Evolutionary conservation across 37 sponge, comb jelly and placozoan species (phyloP), one percentile per base, ranked within the genome.

Genomic region (Spongia lamella): DNA sequence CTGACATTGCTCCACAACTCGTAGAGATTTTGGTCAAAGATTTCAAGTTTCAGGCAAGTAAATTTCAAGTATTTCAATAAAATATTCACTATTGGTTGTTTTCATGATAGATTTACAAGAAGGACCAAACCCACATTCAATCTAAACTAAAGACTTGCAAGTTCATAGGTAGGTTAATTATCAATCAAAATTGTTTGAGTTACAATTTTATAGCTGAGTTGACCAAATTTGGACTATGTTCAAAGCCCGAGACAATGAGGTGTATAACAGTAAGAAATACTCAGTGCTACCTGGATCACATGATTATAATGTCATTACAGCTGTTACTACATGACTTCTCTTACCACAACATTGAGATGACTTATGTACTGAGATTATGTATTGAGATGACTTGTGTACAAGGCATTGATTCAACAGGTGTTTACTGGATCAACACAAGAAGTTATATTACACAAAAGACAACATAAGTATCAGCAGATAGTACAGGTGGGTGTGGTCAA

Each of bases 341-440:
- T 37, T 92, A 94, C 66, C 94, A 93, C 85, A 84, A 82, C 81
- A 78, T 97, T 50, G 98, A 97, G 47, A 90, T 97, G 84, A 92
- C 94, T 26, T 97, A 92, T 53, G 63, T 79, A n/a, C 68, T 90
- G 98, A 7, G 68, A 92, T 40, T 97, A 76, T 56, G 90, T 97
- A 43, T 78, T 86, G 65, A 66, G 94, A 27, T 91, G 88, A 15
- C 84, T 88, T 0, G 94, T 93, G 62, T 91, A 94, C 19, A n/a
- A n/a, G n/a, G n/a, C n/a, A n/a, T n/a, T n/a, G n/a, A n/a, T n/a
- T n/a, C n/a, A n/a, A n/a, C n/a, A n/a, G n/a, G n/a, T n/a, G n/a
- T n/a, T n/a, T n/a, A n/a, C n/a, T n/a, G n/a, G n/a, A n/a, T n/a
- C n/a, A n/a, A n/a, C n/a, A n/a, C n/a, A n/a, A n/a, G n/a, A n/a